These are phyloP conservation scores for Symphodus melops DNA, from an alignment of 2,113 vertebrate genomes.

Conservation along the genomic window DNA sequence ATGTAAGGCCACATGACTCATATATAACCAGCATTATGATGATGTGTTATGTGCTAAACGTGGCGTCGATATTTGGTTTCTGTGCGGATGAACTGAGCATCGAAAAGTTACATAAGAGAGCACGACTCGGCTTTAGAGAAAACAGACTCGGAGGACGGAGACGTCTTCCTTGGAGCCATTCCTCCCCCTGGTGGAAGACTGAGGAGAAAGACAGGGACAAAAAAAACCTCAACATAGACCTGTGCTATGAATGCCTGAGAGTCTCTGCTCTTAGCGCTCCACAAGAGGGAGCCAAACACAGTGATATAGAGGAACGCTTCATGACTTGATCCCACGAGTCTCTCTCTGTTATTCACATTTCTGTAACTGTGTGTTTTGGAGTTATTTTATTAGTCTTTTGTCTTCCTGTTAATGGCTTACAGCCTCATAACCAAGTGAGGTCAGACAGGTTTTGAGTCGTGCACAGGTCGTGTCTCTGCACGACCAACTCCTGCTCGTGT, in stretches of 20 bases:
- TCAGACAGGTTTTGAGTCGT: no score
- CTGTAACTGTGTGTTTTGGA: no score
- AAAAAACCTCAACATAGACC: not conserved
- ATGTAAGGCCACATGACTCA: not conserved
- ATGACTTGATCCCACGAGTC: not conserved
- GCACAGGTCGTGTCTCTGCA: no score
- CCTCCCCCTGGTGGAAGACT: conserved; percentile 58
- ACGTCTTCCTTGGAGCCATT: not conserved
- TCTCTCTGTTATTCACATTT: no score
- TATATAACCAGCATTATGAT: conserved; percentile 30
- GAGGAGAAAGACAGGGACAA: not conserved
- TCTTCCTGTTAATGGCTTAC: no score
- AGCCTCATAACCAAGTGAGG: no score
- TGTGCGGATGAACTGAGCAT: conserved; percentile 44
- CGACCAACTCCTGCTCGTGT: no score
- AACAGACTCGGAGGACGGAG: not conserved
- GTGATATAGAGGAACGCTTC: not conserved
- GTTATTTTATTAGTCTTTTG: no score
- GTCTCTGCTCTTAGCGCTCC: conserved; percentile 1
- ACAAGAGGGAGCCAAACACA: conserved; percentile 68
- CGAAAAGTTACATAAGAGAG: conserved; percentile 55
- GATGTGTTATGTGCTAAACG: conserved; percentile 48
- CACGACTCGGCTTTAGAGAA: not conserved
- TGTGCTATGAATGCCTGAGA: not conserved
- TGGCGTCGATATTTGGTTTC: conserved; percentile 37